Evolutionary conservation across 2,113 vertebrate species (phyloP).

Genomic region (Malurus alboscapulatus): DNA sequence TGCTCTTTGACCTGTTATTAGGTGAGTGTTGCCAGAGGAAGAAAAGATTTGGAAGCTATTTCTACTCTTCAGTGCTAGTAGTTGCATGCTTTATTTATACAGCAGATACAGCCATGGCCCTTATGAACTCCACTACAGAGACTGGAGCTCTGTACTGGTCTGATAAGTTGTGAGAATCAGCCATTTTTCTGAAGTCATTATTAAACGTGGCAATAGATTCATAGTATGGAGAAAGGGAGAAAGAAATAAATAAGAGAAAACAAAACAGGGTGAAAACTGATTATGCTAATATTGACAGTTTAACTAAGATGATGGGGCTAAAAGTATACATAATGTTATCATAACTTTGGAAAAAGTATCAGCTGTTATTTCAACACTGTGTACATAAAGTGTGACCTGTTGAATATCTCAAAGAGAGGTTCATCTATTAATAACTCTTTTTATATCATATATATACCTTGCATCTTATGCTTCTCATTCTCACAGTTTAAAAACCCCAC

Average conservation of each 20-base stretch:
- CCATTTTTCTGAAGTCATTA: not conserved
- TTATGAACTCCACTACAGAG: not conserved
- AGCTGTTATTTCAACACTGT: not conserved
- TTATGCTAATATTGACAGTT: not conserved
- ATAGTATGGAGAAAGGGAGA: not conserved
- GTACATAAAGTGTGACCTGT: not conserved
- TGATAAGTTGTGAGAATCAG: not conserved
- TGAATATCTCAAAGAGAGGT: not conserved
- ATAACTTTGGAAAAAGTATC: not conserved
- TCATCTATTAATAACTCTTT: not conserved
- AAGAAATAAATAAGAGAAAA: not conserved
- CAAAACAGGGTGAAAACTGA: not conserved
- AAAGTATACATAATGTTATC: not conserved
- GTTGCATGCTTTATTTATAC: not conserved
- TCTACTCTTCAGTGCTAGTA: not conserved
- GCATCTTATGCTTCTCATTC: not conserved
- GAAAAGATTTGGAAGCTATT: not conserved
- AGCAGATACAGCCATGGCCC: not conserved
- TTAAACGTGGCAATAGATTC: not conserved
- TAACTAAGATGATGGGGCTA: not conserved
- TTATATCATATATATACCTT: not conserved
- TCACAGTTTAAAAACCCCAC: not conserved
- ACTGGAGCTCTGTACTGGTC: not conserved
- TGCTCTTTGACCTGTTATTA: not conserved
- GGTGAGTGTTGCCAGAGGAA: not conserved